These are phyloP conservation scores for Enteromius radiatus DNA, from an alignment of 2,797 vertebrate genomes.

Conservation along the genomic window DNA sequence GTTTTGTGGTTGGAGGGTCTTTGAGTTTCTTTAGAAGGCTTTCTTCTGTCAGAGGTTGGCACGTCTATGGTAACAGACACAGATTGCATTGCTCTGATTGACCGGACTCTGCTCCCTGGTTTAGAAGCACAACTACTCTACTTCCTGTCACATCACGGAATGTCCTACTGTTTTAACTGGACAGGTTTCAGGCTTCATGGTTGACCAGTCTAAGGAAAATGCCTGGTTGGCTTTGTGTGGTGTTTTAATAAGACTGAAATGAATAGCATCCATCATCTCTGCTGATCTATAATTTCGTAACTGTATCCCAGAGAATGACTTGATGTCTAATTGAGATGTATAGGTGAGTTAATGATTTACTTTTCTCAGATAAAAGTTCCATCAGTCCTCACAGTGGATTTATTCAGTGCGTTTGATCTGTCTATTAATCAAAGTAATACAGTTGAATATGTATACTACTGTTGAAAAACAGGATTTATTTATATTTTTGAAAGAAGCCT, in stretches of 20 bases:
- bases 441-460: neutral
- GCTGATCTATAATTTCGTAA: conserved; percentile 28
- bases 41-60: conserved; percentile 61
- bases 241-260: conserved; percentile 44
- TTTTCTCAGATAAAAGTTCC: conserved; percentile 1
- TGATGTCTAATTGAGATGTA: conserved; percentile 34
- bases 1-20: neutral
- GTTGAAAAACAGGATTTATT: neutral
- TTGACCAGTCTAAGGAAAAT: conserved; percentile 30
- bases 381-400: conserved; percentile 22
- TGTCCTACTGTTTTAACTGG: conserved; percentile 39
- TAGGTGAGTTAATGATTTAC: conserved; percentile 33
- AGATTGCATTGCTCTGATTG: conserved; percentile 75
- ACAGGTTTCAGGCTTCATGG: conserved; percentile 32
- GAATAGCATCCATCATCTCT: conserved; percentile 32
- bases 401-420: conserved; percentile 9
- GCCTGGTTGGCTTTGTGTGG: conserved; percentile 14
- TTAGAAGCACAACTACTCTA: conserved; percentile 43
- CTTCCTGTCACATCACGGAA: conserved; percentile 45
- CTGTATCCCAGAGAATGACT: conserved; percentile 3
- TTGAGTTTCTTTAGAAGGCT: neutral
- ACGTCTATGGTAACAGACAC: conserved; percentile 70
- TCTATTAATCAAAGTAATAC: conserved; percentile 35
- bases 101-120: conserved; percentile 75
- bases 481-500: neutral